Conservation (phyloP, 1,140 invertebrate genomes). For the Arion vulgaris region DNA sequence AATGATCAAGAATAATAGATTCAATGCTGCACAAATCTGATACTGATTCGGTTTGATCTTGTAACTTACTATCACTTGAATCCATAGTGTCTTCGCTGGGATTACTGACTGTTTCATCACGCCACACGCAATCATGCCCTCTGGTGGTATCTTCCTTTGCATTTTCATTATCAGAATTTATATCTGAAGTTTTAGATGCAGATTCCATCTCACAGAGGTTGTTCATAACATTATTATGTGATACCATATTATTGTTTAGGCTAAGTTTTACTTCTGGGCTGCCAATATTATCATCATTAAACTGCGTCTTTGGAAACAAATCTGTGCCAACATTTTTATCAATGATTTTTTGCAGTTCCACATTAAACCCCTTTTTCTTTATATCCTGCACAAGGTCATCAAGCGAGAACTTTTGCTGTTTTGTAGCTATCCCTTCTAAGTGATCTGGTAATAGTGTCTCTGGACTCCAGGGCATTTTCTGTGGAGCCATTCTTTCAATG, state of each 20-base stretch:
- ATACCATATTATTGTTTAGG: slow-evolving; percentile 1
- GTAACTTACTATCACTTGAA: slow-evolving; percentile 21
- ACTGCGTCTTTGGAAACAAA: neutral
- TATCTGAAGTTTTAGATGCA: neutral
- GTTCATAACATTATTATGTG: neutral
- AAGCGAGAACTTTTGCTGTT: slow-evolving; percentile 15
- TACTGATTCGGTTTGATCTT: neutral
- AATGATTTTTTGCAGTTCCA: slow-evolving; percentile 11
- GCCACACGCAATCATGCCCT: neutral
- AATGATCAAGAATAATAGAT: slow-evolving; percentile 33
- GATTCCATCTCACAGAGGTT: neutral
- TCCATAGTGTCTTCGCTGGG: slow-evolving; percentile 28
- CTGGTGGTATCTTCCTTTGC: neutral
- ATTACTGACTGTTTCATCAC: neutral
- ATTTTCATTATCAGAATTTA: neutral
- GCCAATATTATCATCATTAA: neutral
- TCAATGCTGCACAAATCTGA: neutral
- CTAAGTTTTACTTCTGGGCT: neutral
- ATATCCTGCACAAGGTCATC: slow-evolving; percentile 27
- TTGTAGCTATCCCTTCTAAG: neutral
- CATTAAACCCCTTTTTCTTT: slow-evolving; percentile 22
- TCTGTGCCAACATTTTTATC: neutral
- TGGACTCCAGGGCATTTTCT: slow-evolving; percentile 37
- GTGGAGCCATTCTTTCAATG: slow-evolving; percentile 30
- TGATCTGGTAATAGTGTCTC: slow-evolving; percentile 10